phyloP scores from a whole-genome alignment of 1,140 invertebrate species.

The Neuroterus valhalla region DNA sequence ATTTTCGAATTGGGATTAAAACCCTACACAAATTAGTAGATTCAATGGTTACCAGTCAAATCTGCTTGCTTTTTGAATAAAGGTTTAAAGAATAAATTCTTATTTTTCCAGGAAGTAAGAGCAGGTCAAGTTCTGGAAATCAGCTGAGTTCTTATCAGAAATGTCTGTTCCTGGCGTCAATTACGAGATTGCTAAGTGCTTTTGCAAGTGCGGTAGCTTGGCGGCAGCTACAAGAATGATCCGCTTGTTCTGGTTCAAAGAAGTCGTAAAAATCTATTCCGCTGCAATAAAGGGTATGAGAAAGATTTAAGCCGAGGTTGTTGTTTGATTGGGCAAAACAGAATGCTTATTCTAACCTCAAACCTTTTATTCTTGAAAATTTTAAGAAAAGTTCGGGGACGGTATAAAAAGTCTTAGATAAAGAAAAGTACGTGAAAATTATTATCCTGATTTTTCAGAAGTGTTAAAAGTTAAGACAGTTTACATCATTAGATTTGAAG shows the following conservation, averaged over 20 bases:
- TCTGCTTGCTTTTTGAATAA: not conserved
- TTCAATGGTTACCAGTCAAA: too few species aligned
- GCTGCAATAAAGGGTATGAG: slow-evolving; percentile 12
- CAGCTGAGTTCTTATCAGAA: not conserved
- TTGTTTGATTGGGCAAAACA: slow-evolving; percentile 6
- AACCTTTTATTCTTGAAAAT: not conserved
- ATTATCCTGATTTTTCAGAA: too few species aligned
- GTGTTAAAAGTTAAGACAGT: too few species aligned
- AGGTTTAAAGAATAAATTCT: not conserved
- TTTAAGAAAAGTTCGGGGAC: not conserved
- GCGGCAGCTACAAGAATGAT: slow-evolving; percentile 13
- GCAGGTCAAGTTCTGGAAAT: not conserved
- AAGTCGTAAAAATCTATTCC: slow-evolving; percentile 14
- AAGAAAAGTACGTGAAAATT: too few species aligned
- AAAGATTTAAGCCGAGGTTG: not conserved
- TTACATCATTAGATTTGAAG: too few species aligned
- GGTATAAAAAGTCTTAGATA: too few species aligned
- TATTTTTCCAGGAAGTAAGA: not conserved
- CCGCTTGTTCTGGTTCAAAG: not conserved
- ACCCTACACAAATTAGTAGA: too few species aligned
- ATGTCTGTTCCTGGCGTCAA: not conserved
- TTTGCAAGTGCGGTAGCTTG: slow-evolving; percentile 19
- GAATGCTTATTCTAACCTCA: not conserved
- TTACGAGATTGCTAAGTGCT: slow-evolving; percentile 19
- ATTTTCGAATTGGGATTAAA: too few species aligned